These are phyloP conservation scores for Creontiades dilutus DNA, from an alignment of 2,888 invertebrate genomes.

Conservation along the genomic window DNA sequence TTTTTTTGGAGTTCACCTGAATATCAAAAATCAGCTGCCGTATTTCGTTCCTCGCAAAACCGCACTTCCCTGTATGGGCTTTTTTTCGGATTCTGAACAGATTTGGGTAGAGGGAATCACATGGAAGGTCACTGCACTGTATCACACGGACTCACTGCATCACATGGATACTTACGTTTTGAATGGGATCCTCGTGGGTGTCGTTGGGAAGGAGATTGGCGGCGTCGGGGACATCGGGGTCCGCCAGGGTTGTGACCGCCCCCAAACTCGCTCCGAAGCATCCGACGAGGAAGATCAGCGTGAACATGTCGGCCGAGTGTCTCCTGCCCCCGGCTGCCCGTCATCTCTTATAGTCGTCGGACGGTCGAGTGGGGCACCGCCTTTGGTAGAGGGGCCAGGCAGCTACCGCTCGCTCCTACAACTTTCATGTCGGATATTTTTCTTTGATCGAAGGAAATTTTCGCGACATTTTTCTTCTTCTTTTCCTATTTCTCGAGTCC, in stretches of 20 bases:
- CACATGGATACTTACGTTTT: conserved; percentile 55
- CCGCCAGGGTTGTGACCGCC: conserved; percentile 23
- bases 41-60: too few relatives aligned
- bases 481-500: conserved; percentile 14
- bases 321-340: background rate
- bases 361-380: background rate
- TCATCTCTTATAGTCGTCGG: conserved; percentile 26
- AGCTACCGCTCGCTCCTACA: conserved; percentile 3
- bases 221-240: conserved; percentile 32
- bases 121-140: background rate
- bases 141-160: background rate
- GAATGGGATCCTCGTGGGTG: conserved; percentile 35
- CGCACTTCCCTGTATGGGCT: too few relatives aligned
- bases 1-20: too few relatives aligned
- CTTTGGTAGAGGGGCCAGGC: background rate
- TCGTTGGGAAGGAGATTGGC: conserved; percentile 42
- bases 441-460: conserved; percentile 1
- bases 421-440: conserved; percentile 14
- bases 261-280: conserved; percentile 46
- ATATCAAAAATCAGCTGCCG: too few relatives aligned
- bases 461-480: background rate
- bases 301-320: conserved; percentile 25
- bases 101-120: background rate
- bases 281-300: conserved; percentile 22
- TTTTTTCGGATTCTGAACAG: too few relatives aligned